These are phyloP conservation scores for Rhineura floridana DNA, from an alignment of 2,113 vertebrate genomes.

Conservation along the genomic window DNA sequence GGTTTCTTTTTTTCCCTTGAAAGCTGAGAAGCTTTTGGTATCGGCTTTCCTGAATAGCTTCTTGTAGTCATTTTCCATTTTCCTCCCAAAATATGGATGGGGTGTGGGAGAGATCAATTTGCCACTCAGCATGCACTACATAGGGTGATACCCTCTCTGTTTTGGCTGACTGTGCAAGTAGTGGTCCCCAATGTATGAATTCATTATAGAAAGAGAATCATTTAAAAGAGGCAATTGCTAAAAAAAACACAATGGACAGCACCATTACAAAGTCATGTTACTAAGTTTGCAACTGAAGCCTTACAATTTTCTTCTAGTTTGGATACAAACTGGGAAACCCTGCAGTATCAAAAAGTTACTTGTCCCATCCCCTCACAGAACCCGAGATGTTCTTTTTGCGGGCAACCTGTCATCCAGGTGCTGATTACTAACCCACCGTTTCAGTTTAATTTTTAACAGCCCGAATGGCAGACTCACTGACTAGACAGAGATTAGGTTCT, in stretches of 20 bases:
- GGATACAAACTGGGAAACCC: conserved; percentile 72
- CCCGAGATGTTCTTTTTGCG: conserved; percentile 72
- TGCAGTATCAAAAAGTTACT: conserved; percentile 74
- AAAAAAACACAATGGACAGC: conserved; percentile 90
- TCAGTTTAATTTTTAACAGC: conserved; percentile 74
- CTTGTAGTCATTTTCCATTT: conserved; percentile 54
- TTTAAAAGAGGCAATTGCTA: conserved; percentile 81
- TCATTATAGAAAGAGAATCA: conserved; percentile 67
- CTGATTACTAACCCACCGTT: conserved; percentile 80
- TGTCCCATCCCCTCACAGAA: conserved; percentile 70
- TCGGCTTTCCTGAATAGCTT: conserved; percentile 41
- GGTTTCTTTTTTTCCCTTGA: conserved; percentile 36
- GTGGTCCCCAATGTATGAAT: conserved; percentile 80
- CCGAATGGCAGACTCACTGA: conserved; percentile 79
- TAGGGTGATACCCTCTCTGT: conserved; percentile 52
- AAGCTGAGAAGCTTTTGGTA: conserved; percentile 53
- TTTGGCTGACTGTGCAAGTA: conserved; percentile 68
- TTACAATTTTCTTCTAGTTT: conserved; percentile 66
- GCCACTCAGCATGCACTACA: conserved; percentile 68
- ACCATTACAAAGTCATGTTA: conserved; percentile 90
- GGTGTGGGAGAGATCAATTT: conserved; percentile 37
- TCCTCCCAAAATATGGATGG: conserved; percentile 50
- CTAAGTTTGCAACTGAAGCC: conserved; percentile 82
- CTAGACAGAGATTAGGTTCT: conserved; percentile 79
- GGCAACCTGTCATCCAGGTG: conserved; percentile 85